Evolutionary conservation across 2,797 vertebrate genomes (phyloP).

Genomic region (Adelosebastes latens): DNA sequence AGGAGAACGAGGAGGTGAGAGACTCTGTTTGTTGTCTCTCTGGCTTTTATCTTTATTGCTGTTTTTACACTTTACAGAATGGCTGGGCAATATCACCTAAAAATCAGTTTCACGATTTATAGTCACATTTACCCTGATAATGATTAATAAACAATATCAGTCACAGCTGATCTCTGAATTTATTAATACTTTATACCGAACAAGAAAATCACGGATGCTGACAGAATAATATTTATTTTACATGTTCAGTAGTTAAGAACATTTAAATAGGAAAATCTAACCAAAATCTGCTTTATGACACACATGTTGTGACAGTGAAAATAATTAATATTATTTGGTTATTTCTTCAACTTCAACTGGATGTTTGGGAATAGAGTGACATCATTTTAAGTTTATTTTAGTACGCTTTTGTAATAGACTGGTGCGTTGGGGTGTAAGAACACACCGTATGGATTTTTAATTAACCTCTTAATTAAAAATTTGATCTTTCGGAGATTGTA

Average conservation of each 20-base stretch:
- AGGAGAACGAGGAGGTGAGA: slow-evolving; percentile 95
- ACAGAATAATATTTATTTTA: not conserved
- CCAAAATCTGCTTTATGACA: not conserved
- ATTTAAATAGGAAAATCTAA: not conserved
- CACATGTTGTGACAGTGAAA: not conserved
- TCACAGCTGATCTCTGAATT: not conserved
- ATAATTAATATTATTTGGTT: not conserved
- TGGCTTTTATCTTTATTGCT: not conserved
- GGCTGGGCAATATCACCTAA: not conserved
- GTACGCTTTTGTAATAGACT: too few relatives aligned
- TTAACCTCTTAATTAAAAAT: too few relatives aligned
- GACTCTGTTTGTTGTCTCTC: not conserved
- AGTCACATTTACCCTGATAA: too few relatives aligned
- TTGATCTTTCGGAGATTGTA: too few relatives aligned
- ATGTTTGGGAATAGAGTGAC: too few relatives aligned
- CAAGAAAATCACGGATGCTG: not conserved
- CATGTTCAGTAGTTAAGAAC: not conserved
- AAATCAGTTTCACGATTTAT: not conserved
- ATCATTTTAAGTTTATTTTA: too few relatives aligned
- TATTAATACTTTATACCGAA: not conserved
- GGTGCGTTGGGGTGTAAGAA: too few relatives aligned
- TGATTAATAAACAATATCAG: not conserved
- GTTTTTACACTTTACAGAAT: too few relatives aligned
- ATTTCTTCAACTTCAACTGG: not conserved
- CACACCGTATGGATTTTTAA: too few relatives aligned